Evolutionary conservation across 2,797 vertebrate species (phyloP).

Genomic region (Leptatherina wallacei): DNA sequence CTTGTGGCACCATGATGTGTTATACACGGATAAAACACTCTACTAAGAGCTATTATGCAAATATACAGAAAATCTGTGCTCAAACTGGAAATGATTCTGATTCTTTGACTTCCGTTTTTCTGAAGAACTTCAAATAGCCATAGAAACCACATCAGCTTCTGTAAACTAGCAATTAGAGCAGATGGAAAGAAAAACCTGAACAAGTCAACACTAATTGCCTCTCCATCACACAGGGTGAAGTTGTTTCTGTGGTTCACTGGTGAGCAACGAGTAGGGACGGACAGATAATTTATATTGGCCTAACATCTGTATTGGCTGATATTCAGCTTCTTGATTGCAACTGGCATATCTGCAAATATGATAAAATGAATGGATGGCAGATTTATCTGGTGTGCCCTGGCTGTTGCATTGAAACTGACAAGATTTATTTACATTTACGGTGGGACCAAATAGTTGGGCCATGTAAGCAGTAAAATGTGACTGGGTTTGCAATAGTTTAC

Average conservation of each 20-base stretch:
- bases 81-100: background rate
- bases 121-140: conserved; percentile 4
- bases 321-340: too few species aligned
- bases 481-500: too few species aligned
- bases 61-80: background rate
- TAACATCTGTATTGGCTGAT: too few species aligned
- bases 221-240: conserved; percentile 24
- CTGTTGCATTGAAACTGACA: background rate
- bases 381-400: background rate
- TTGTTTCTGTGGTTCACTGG: conserved; percentile 24
- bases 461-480: background rate
- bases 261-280: conserved; percentile 2
- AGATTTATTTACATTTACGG: too few species aligned
- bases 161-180: conserved; percentile 9
- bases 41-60: background rate
- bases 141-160: conserved; percentile 14
- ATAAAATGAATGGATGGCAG: background rate
- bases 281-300: too few species aligned
- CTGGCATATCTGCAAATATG: too few species aligned
- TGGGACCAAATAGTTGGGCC: too few species aligned
- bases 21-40: conserved; percentile 6
- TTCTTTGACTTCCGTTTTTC: conserved; percentile 6
- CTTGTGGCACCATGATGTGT: conserved; percentile 39
- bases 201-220: conserved; percentile 20
- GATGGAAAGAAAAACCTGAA: conserved; percentile 17